Evolutionary conservation across 1,140 invertebrate genomes (phyloP).

Genomic region (Aethina tumida): DNA sequence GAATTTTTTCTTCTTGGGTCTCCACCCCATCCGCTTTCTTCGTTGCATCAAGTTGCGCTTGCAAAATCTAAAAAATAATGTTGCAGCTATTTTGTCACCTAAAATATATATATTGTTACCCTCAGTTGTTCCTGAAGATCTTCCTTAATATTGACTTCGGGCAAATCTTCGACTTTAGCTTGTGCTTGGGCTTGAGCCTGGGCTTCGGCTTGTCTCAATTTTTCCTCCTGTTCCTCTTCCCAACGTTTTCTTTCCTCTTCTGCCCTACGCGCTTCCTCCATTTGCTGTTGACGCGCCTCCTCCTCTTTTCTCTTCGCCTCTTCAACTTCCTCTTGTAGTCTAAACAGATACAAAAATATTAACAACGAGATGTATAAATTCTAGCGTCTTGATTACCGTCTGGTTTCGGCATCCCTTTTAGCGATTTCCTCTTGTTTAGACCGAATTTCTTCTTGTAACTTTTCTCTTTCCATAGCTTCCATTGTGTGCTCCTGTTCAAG

Average conservation of each 20-base stretch:
- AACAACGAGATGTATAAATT: no score
- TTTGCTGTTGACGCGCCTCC: conserved; percentile 18
- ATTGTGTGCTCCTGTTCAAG: conserved; percentile 77
- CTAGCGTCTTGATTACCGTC: no score
- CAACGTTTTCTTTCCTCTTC: conserved; percentile 19
- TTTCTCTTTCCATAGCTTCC: conserved; percentile 79
- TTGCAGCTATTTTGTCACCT: background rate
- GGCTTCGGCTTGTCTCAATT: no score
- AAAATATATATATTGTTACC: conserved; percentile 19
- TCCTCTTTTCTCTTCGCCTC: conserved; percentile 27
- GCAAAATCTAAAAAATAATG: conserved; percentile 17
- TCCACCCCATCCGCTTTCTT: conserved; percentile 26
- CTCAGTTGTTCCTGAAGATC: conserved; percentile 28
- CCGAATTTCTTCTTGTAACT: conserved; percentile 82
- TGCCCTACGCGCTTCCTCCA: conserved; percentile 11
- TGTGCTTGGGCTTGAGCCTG: conserved; percentile 14
- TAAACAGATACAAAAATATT: no score
- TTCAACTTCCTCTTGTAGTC: conserved; percentile 67
- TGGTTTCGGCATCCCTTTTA: conserved; percentile 80
- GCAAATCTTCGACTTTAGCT: conserved; percentile 28
- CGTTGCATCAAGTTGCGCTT: conserved; percentile 21
- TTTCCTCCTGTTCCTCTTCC: conserved; percentile 19
- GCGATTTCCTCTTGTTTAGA: conserved; percentile 80
- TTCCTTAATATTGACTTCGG: conserved; percentile 27
- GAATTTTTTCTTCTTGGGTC: conserved; percentile 31